Evolutionary conservation across 1,140 invertebrate genomes (phyloP).

Genomic region (Cydia amplana): DNA sequence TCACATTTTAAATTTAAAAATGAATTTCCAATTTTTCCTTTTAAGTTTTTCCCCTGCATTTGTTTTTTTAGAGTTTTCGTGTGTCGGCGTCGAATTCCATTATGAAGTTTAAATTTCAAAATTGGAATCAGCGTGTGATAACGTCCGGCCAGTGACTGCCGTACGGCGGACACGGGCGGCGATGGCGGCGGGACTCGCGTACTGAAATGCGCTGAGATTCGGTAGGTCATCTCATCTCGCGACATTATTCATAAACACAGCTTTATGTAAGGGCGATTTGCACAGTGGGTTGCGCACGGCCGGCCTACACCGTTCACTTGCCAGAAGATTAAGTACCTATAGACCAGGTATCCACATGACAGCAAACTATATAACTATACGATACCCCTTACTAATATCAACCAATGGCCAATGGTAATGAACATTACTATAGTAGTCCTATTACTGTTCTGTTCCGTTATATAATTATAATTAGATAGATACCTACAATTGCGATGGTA

Average conservation of each 20-base stretch:
- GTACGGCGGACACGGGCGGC: conserved; percentile 39
- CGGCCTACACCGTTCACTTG: not conserved
- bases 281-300: conserved; percentile 1
- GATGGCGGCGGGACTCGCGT: conserved; percentile 38
- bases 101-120: conserved; percentile 15
- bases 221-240: conserved; percentile 56
- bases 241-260: conserved; percentile 29
- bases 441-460: too few relatives aligned
- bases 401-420: too few relatives aligned
- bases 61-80: conserved; percentile 34
- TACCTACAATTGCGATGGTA: too few relatives aligned
- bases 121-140: conserved; percentile 28
- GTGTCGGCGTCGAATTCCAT: conserved; percentile 32
- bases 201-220: conserved; percentile 55
- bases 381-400: too few relatives aligned
- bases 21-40: conserved; percentile 44
- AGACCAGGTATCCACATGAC: not conserved
- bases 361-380: too few relatives aligned
- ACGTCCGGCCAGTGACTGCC: conserved; percentile 48
- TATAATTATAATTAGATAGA: too few relatives aligned
- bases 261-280: conserved; percentile 29
- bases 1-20: conserved; percentile 31
- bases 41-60: conserved; percentile 31
- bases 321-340: not conserved
- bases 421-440: too few relatives aligned